Evolutionary conservation across 2,113 vertebrate genomes (phyloP), one percentile per base, ranked within the genome.

Genomic region (Abramis brama): DNA sequence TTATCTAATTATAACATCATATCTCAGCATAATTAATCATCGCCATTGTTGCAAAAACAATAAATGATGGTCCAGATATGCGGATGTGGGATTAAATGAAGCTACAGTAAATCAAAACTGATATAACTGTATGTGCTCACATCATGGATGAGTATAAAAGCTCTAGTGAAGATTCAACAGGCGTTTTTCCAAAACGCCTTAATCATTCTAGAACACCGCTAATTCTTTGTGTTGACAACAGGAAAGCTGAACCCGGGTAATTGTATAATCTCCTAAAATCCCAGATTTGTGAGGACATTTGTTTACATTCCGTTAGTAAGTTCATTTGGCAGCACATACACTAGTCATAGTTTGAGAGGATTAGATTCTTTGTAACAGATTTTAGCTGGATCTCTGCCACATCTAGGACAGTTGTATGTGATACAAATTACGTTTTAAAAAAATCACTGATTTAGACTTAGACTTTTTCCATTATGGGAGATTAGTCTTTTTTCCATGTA

Each of bases 11-110:
- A 47, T 47, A 27, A 50, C 43, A 50, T 76, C 47, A 55, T 30
- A 8, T 5, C 5, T 76, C 8, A 76, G n/a, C 47, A 76, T 27
- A 78, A 6, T 33, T 36, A 33, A 78, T 33, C 36, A 79, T 59
- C 2, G 1, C 1, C 30, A 74, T 79, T 75, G 43, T 75, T 50
- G n/a, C 36, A 43, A 43, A 43, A 75, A 25, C 23, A 92, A 93
- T 92, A 93, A 91, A 87, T 84, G 78, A 88, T 92, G 89, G 87
- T 90, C 91, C 88, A 93, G 89, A 91, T 92, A 89, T 92, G 86
- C 82, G 90, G 84, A 91, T 91, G 90, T 90, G 91, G 82, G 89
- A 62, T 62, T 43, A 75, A 75, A 75, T 50, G 43, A 43, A 43
- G 43, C 9, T 71, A 0, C 68, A 71, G 19, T 71, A 39, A 71